Percentiles rank a stretch among this genome's conserved stretches.
Evolutionary conservation across 2,797 vertebrate species (phyloP).

Genomic region (Cephalopachus bancanus): DNA sequence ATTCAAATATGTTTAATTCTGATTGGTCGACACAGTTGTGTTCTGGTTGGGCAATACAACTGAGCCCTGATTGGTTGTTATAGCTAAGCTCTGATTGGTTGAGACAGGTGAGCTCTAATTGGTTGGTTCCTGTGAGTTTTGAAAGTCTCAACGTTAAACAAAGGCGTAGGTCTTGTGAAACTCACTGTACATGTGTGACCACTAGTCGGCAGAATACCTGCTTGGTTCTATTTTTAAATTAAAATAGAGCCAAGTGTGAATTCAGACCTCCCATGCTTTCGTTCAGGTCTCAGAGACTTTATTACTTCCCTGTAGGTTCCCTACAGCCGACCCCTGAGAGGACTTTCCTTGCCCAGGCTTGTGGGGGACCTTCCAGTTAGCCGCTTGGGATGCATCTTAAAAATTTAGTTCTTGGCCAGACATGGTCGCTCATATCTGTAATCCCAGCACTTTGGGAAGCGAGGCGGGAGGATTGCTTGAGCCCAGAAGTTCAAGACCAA

Average conservation of each 20-base stretch:
- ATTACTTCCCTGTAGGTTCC: too few relatives aligned
- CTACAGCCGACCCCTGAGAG: too few relatives aligned
- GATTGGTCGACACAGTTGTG: neutral
- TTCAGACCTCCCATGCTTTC: too few relatives aligned
- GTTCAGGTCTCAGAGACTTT: too few relatives aligned
- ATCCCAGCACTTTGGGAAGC: too few relatives aligned
- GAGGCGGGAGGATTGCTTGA: too few relatives aligned
- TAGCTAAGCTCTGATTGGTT: neutral
- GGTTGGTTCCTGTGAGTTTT: neutral
- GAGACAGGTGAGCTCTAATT: neutral
- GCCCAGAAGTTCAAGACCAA: too few relatives aligned
- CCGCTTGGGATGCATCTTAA: neutral
- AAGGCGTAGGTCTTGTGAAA: neutral
- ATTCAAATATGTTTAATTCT: neutral
- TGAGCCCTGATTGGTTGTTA: neutral
- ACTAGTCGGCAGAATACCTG: neutral
- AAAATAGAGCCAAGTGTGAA: too few relatives aligned
- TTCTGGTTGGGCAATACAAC: neutral
- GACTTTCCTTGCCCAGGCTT: too few relatives aligned
- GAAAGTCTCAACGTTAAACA: neutral
- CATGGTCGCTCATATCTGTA: too few relatives aligned
- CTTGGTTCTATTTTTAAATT: neutral
- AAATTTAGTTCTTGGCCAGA: neutral
- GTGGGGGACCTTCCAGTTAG: neutral
- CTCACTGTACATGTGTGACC: neutral